phyloP scores from a whole-genome alignment of 2,797 vertebrate species.

The Hozukius guyotensis region DNA sequence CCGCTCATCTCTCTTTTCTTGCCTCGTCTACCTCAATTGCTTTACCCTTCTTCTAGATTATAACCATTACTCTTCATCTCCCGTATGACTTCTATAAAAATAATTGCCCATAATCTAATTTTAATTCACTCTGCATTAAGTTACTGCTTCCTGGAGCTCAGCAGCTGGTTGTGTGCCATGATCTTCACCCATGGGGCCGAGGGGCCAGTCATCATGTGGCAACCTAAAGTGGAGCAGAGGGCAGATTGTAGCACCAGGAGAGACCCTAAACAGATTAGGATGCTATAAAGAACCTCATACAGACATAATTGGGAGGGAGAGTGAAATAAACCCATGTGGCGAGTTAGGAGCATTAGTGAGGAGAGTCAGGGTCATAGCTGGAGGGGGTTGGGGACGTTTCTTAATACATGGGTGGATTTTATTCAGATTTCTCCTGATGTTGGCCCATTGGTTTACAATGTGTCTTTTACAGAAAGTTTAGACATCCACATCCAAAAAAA shows the following conservation, averaged over 20 bases:
- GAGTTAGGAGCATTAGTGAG: conserved; percentile 39
- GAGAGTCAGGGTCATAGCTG: conserved; percentile 33
- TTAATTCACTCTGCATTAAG: conserved; percentile 19
- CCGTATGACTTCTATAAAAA: conserved; percentile 44
- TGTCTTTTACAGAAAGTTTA: conserved; percentile 7
- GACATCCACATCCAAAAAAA: fast-evolving
- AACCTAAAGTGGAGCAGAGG: conserved; percentile 51
- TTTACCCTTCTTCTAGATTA: conserved; percentile 14
- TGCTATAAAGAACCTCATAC: conserved; percentile 44
- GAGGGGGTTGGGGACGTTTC: neutral
- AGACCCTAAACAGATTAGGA: conserved; percentile 56
- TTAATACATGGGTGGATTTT: conserved; percentile 16
- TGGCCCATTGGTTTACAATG: neutral
- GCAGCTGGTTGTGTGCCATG: conserved; percentile 22
- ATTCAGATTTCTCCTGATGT: conserved; percentile 5
- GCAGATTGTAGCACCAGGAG: conserved; percentile 38
- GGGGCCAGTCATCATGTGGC: conserved; percentile 44
- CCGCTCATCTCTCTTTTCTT: neutral
- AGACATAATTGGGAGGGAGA: conserved; percentile 43
- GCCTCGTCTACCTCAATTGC: neutral
- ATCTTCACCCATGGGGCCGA: conserved; percentile 15
- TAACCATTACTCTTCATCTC: conserved; percentile 32
- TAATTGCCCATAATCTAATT: conserved; percentile 55
- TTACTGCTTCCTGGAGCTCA: conserved; percentile 18
- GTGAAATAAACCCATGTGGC: conserved; percentile 32